phyloP scores from a whole-genome alignment of 1,140 invertebrate species.

The Hyles euphorbiae region DNA sequence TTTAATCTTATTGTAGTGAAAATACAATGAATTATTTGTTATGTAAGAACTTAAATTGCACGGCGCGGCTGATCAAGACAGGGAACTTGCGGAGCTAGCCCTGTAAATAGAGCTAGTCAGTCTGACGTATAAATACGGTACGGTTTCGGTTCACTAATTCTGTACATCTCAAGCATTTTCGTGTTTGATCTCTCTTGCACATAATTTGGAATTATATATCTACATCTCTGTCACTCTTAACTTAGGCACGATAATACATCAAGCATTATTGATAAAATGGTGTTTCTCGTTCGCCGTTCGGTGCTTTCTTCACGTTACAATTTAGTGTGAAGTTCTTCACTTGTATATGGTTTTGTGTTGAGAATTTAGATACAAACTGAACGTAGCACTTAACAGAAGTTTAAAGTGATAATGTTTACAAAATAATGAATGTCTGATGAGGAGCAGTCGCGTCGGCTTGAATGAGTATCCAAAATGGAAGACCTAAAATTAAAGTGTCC shows the following conservation, averaged over 20 bases:
- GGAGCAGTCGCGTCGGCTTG: not conserved
- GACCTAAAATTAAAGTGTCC: slow-evolving; percentile 76
- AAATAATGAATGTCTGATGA: slow-evolving; percentile 28
- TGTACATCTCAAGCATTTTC: too few species aligned
- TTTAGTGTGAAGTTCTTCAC: slow-evolving; percentile 73
- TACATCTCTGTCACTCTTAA: not conserved
- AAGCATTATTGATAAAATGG: slow-evolving; percentile 21
- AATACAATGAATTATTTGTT: too few species aligned
- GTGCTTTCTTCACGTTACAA: slow-evolving; percentile 40
- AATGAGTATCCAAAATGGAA: slow-evolving; percentile 61
- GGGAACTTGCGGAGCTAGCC: too few species aligned
- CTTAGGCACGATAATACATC: not conserved
- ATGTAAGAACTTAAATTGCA: too few species aligned
- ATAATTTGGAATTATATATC: too few species aligned
- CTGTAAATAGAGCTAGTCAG: too few species aligned
- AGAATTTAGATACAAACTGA: slow-evolving; percentile 64
- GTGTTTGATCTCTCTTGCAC: too few species aligned
- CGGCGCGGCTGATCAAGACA: too few species aligned
- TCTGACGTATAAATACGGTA: too few species aligned
- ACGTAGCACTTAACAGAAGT: slow-evolving; percentile 38
- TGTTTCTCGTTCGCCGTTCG: slow-evolving; percentile 18
- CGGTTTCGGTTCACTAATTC: too few species aligned
- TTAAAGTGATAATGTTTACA: slow-evolving; percentile 46
- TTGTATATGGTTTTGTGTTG: slow-evolving; percentile 52
- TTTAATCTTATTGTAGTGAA: too few species aligned